Evolutionary conservation across 2,113 vertebrate species (phyloP).

Genomic region (Pelusios castaneus): DNA sequence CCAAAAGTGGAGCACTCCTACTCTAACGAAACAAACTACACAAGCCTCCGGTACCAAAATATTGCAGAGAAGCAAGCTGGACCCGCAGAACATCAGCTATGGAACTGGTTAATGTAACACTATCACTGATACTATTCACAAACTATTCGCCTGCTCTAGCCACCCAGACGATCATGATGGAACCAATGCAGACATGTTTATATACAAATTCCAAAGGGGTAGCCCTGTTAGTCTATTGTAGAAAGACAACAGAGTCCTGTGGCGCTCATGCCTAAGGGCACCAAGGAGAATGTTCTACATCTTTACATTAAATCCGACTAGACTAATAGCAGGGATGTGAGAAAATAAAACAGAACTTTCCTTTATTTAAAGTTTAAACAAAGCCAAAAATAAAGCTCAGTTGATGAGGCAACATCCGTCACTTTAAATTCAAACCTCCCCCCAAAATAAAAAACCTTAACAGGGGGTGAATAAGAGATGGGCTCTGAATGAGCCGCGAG

Average conservation of each 20-base stretch:
- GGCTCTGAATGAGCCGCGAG: background rate
- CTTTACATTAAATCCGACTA: rapidly evolving
- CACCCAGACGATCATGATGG: background rate
- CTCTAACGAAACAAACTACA: background rate
- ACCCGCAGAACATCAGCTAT: background rate
- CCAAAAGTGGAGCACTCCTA: background rate
- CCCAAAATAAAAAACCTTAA: rapidly evolving
- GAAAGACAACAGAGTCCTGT: too few species aligned
- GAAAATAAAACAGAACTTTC: background rate
- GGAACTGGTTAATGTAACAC: background rate
- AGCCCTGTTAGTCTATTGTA: too few species aligned
- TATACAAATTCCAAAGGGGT: too few species aligned
- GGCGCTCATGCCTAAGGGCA: rapidly evolving
- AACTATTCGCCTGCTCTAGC: background rate
- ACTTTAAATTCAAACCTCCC: background rate
- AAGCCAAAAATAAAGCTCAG: rapidly evolving
- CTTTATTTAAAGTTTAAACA: rapidly evolving
- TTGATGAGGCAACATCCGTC: rapidly evolving
- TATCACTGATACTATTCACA: rapidly evolving
- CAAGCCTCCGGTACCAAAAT: background rate
- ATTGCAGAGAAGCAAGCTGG: background rate
- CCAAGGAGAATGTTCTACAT: background rate
- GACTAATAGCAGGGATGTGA: background rate
- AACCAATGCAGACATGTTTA: background rate
- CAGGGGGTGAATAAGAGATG: rapidly evolving